phyloP scores from a whole-genome alignment of 2,113 vertebrate genomes.

The Zapus hudsonius region DNA sequence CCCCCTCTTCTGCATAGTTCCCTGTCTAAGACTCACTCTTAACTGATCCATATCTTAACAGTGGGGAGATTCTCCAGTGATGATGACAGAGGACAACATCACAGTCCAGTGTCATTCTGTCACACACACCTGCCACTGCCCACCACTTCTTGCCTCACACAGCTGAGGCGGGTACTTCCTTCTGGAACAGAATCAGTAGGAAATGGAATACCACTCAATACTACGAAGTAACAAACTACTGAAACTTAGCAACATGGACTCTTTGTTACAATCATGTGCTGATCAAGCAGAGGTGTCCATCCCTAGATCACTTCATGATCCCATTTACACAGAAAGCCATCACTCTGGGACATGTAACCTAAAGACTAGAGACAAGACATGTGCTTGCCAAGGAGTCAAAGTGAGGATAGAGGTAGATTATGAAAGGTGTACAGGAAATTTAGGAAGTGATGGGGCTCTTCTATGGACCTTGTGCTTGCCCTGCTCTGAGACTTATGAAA shows the following conservation, averaged over 20 bases:
- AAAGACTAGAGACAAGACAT: neutral
- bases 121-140: neutral
- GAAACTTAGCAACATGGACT: neutral
- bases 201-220: neutral
- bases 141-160: too few species aligned
- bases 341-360: neutral
- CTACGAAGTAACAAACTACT: neutral
- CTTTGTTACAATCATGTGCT: neutral
- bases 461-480: neutral
- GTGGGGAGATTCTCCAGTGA: neutral
- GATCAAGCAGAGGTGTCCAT: neutral
- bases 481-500: neutral
- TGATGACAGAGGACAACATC: neutral
- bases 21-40: neutral
- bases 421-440: neutral
- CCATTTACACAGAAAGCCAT: neutral
- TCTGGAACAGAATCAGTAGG: neutral
- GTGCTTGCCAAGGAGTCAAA: neutral
- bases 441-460: neutral
- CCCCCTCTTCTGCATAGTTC: too few species aligned
- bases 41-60: neutral
- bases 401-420: neutral
- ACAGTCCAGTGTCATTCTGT: neutral
- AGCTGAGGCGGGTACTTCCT: too few species aligned
- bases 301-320: neutral